Evolutionary conservation across 2,113 vertebrate species (phyloP), one percentile per base, ranked within the genome.

Genomic region (Crotophaga sulcirostris): DNA sequence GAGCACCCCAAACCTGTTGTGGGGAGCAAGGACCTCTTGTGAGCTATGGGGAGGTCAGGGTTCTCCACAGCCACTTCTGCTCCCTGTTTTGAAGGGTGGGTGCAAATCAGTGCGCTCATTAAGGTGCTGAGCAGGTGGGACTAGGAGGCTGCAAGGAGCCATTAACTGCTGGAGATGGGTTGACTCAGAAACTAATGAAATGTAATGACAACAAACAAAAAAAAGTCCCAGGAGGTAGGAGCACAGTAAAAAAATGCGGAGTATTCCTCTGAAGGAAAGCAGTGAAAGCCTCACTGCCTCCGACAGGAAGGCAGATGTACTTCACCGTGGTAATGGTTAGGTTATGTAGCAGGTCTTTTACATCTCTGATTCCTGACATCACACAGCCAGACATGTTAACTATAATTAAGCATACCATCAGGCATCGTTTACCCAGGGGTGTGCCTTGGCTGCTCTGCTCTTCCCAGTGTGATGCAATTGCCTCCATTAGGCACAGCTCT

Each of bases 21-120:
- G 34, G 12, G 13, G 25, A 59, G 33, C 0, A 0, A 16, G 42
- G 28, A 44, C 4, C 8, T 55, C 16, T 28, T 1, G 0, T 31
- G 47, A 23, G 9, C 38, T 85, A 12, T 0, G 1, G 23, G 12
- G n/a, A 28, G 18, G 31, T 45, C 47, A 51, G 31, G 16, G 7
- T 2, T 72, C 25, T 49, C 72, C 0, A 0, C 25, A 60, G 23
- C 6, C 1, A 0, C 28, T 42, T 67, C 21, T 0, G 1, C 34
- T 82, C 49, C 52, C 7, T 29, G 13, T 31, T 84, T 77, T 68
- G 63, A 69, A 73, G 79, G 36, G 28, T 4, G 2, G 5, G 10
- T 68, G 5, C 34, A 36, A 49, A 38, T 36, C 60, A n/a, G 1
- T 5, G 21, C 2, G 7, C 45, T 67, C 56, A 29, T 62, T 42